These are phyloP conservation scores for Astropecten irregularis DNA, from an alignment of 53 echinoderm and acorn worm species.

Conservation along the genomic window DNA sequence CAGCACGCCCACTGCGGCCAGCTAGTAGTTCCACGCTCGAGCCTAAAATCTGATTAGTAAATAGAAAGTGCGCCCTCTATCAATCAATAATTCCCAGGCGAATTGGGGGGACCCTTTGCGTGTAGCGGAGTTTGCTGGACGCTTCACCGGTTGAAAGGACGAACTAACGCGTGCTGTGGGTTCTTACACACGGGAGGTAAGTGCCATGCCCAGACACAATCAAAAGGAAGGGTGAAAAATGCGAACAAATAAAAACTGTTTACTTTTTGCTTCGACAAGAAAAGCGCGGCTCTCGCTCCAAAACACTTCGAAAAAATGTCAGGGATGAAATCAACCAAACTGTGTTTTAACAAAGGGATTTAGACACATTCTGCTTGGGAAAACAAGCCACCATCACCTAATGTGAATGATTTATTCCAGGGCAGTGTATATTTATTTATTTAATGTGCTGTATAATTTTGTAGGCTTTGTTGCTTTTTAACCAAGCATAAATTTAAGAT, in stretches of 20 bases:
- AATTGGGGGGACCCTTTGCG: not conserved
- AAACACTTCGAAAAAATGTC: not conserved
- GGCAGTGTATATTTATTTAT: no score
- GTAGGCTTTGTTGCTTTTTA: no score
- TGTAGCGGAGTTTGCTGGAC: not conserved
- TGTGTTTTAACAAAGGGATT: no score
- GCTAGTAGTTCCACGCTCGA: no score
- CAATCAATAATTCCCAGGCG: conserved; percentile 25
- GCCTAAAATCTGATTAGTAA: conserved; percentile 59
- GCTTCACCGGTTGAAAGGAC: not conserved
- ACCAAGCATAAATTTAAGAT: no score
- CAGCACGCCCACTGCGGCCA: no score
- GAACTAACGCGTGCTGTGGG: not conserved
- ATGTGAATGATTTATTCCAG: no score
- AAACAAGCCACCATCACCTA: no score
- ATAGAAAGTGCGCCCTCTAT: conserved; percentile 45
- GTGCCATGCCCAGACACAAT: not conserved
- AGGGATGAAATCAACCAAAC: not conserved
- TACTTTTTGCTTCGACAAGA: conserved; percentile 3
- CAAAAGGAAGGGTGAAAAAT: not conserved
- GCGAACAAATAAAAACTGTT: conserved; percentile 30
- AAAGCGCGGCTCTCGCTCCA: no score
- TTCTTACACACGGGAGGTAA: not conserved
- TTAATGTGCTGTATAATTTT: no score
- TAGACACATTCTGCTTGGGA: no score